These are phyloP conservation scores for Dicranocentrus wangi DNA, from an alignment of 2,888 invertebrate genomes.

Conservation along the genomic window DNA sequence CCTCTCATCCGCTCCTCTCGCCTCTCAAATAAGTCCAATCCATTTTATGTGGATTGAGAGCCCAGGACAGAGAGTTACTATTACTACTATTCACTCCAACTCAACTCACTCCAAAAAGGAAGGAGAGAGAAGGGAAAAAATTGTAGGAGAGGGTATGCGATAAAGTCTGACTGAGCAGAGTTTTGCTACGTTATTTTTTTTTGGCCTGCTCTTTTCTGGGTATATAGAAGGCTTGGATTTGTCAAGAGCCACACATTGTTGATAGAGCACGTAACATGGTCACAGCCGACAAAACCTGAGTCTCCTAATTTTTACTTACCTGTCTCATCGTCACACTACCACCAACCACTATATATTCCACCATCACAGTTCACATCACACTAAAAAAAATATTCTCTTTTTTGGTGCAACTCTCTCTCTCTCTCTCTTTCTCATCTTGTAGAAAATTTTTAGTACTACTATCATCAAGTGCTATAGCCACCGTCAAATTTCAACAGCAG, in stretches of 20 bases:
- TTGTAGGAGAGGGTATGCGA: not conserved
- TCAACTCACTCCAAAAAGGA: too few relatives aligned
- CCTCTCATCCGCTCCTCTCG: too few relatives aligned
- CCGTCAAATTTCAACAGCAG: too few relatives aligned
- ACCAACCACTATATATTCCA: not conserved
- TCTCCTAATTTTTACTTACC: conserved; percentile 59
- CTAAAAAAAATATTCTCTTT: conserved; percentile 5
- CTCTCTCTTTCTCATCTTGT: not conserved
- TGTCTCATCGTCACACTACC: conserved; percentile 47
- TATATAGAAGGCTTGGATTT: conserved; percentile 59
- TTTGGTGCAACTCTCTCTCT: not conserved
- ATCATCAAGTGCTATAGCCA: too few relatives aligned
- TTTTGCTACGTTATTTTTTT: not conserved
- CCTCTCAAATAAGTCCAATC: too few relatives aligned
- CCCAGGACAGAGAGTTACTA: too few relatives aligned
- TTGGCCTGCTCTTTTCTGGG: conserved; percentile 1
- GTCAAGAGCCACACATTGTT: conserved; percentile 66
- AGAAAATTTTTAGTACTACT: not conserved
- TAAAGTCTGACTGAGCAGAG: not conserved
- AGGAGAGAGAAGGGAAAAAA: not conserved
- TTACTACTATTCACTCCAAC: too few relatives aligned
- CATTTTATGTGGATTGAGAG: too few relatives aligned
- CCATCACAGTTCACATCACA: not conserved
- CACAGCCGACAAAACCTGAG: conserved; percentile 58
- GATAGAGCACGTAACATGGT: conserved; percentile 65